Base-by-base conservation (phyloP, 2,113 vertebrate genomes). In the Scolopax mira region DNA sequence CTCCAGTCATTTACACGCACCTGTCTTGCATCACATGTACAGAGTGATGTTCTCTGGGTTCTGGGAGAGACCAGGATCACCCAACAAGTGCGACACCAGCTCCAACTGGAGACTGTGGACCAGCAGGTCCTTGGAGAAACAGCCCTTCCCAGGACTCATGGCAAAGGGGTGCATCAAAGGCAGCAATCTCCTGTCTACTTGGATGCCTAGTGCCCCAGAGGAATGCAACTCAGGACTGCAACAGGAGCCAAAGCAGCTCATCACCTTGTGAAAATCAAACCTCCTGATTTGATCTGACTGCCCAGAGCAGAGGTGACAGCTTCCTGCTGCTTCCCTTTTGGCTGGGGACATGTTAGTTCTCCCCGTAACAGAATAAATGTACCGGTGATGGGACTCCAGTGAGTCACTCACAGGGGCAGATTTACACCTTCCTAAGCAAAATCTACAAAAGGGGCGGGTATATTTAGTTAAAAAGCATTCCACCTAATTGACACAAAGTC, bases 311-410 rank as follows among this genome's bases (percentile, higher is more conserved):
- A 87, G 93, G 91, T 89, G 73, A 9, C 3, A 13, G 35, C 58
- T 69, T 85, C 85, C 91, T 64, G 55, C 91, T 87, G 89, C 82
- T 95, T 93, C 51, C 41, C 83, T 85, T 88, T 81, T 49, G 71
- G 66, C 79, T 80, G 3, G 0, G 83, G 57, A 69, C 11, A 1
- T 2, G 4, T 49, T 55, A 84, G 42, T 14, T 39, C 39, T 73
- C 31, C 41, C 18, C 31, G 2, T 5, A 84, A 33, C 58, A 82
- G 79, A 90, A 94, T 52, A 86, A 94, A 94, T 49, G 35, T 10
- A 37, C 54, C 41, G 49, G 52, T 8, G 54, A 80, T 17, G 16
- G 57, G 41, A 55, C 81, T 71, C 42, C 1, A 2, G 35, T 2
- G 4, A 88, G 64, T 72, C 87, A 88, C 21, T 51, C 75, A 75